These are phyloP conservation scores for Manis crassicaudata DNA, from an alignment of 2,797 vertebrate genomes.

Conservation along the genomic window DNA sequence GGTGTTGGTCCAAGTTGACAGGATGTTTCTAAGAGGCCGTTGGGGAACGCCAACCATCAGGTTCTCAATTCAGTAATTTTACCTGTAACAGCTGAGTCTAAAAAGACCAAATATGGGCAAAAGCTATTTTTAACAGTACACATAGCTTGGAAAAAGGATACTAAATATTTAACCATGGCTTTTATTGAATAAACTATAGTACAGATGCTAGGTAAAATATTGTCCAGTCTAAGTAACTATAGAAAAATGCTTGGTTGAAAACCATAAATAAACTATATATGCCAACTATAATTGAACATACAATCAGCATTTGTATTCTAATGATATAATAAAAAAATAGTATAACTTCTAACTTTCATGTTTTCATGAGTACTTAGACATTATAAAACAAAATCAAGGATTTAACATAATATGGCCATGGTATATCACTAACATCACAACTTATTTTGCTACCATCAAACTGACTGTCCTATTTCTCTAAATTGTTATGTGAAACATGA, in stretches of 20 bases:
- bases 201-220: not conserved
- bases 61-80: not conserved
- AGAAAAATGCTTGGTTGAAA: slow-evolving; percentile 11
- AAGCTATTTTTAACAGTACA: not conserved
- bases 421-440: not conserved
- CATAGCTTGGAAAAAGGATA: not conserved
- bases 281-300: not conserved
- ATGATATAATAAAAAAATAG: not conserved
- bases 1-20: not conserved
- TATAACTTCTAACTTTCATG: not conserved
- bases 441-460: not conserved
- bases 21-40: not conserved
- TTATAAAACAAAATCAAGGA: not conserved
- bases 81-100: not conserved
- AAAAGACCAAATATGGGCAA: not conserved
- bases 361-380: not conserved
- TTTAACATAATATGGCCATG: not conserved
- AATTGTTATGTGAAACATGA: not conserved
- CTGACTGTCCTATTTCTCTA: not conserved
- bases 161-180: slow-evolving; percentile 36
- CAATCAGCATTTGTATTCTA: not conserved
- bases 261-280: not conserved
- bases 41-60: not conserved
- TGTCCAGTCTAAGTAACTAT: not conserved
- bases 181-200: slow-evolving; percentile 12